Evolutionary conservation across 1,140 invertebrate genomes (phyloP).

Genomic region (Drosophila insularis): DNA sequence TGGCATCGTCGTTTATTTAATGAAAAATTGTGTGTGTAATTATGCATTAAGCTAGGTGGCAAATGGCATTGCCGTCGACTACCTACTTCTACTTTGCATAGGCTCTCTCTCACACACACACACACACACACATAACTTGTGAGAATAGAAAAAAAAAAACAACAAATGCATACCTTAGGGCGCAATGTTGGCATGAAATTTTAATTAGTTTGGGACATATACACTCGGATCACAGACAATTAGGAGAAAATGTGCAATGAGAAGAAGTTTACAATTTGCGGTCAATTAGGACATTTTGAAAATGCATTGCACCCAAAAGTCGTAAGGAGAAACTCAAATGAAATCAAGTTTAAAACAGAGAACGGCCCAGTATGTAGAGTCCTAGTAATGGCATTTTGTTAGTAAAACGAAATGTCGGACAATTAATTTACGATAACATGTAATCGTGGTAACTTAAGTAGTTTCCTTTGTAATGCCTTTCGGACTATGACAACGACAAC

Average conservation of each 20-base stretch:
- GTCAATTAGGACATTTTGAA: conserved; percentile 44
- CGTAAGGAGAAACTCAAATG: not conserved
- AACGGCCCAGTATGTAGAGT: not conserved
- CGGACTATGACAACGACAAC: conserved; percentile 43
- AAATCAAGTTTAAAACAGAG: not conserved
- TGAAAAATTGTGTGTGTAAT: conserved; percentile 79
- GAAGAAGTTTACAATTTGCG: conserved; percentile 41
- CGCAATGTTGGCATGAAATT: conserved; percentile 66
- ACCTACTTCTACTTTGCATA: conserved; percentile 32
- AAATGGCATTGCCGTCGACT: not conserved
- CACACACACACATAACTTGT: not conserved
- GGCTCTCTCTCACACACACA: not conserved
- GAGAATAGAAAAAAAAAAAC: conserved; percentile 38
- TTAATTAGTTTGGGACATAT: conserved; percentile 71
- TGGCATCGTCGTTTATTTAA: conserved; percentile 70
- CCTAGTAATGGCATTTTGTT: conserved; percentile 52
- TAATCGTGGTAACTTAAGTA: conserved; percentile 79
- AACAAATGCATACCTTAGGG: conserved; percentile 54
- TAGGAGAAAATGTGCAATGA: conserved; percentile 18
- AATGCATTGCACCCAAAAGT: conserved; percentile 14
- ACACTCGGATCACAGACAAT: conserved; percentile 15
- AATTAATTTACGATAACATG: conserved; percentile 80
- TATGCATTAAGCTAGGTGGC: conserved; percentile 70
- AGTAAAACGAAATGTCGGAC: conserved; percentile 77
- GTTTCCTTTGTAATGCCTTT: conserved; percentile 76